Evolutionary conservation across 2,113 vertebrate genomes (phyloP).

Genomic region (Chaetorhynchus papuensis): DNA sequence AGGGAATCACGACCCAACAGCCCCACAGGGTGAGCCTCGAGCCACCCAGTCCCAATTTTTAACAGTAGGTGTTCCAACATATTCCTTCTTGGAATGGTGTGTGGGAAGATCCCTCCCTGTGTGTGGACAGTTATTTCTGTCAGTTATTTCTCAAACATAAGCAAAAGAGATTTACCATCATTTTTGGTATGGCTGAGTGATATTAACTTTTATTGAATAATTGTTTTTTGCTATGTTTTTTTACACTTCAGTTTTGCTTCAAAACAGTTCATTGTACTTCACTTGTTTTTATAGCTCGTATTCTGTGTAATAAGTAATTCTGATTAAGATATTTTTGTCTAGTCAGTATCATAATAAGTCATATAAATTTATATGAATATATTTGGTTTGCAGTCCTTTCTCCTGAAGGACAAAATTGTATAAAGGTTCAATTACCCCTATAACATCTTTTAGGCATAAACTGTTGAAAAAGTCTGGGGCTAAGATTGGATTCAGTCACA

Average conservation of each 20-base stretch:
- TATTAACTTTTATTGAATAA: background rate
- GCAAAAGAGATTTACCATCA: background rate
- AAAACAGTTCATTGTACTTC: background rate
- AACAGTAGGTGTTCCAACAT: background rate
- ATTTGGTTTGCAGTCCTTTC: background rate
- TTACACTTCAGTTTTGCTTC: background rate
- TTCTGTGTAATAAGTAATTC: background rate
- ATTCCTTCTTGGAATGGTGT: background rate
- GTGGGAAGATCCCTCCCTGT: background rate
- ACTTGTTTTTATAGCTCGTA: background rate
- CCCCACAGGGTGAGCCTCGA: background rate
- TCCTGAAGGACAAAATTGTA: background rate
- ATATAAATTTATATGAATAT: background rate
- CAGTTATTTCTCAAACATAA: background rate
- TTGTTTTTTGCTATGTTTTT: background rate
- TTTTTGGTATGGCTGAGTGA: background rate
- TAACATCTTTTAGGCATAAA: background rate
- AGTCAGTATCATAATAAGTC: background rate
- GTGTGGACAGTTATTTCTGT: background rate
- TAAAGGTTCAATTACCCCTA: background rate
- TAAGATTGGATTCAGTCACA: background rate
- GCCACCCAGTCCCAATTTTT: background rate
- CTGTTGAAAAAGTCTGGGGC: background rate
- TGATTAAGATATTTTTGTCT: background rate
- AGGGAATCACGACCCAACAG: background rate